phyloP scores from a whole-genome alignment of 2,113 vertebrate genomes.

The Nyctibius bracteatus region DNA sequence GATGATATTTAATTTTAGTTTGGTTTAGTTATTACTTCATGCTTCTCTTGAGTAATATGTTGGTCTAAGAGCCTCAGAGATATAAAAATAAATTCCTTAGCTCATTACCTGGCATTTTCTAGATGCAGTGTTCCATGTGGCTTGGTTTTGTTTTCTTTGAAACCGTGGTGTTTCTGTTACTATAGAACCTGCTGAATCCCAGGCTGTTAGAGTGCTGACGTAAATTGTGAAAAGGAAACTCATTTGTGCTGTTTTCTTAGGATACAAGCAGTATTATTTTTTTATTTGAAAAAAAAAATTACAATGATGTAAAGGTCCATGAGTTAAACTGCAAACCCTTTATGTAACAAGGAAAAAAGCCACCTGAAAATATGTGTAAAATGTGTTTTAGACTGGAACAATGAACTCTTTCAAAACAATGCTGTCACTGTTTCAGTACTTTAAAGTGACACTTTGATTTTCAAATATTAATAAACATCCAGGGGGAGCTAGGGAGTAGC shows the following conservation, averaged over 20 bases:
- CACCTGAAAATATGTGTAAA: slow-evolving; percentile 1
- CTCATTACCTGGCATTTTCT: slow-evolving; percentile 21
- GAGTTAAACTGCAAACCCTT: neutral
- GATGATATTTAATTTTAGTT: neutral
- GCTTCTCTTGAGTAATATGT: neutral
- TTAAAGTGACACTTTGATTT: slow-evolving; percentile 48
- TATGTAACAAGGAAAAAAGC: neutral
- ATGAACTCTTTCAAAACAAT: slow-evolving; percentile 59
- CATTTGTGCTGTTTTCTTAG: neutral
- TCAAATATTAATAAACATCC: slow-evolving; percentile 60
- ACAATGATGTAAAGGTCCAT: neutral
- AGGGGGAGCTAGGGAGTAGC: slow-evolving; percentile 79
- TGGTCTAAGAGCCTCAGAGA: neutral
- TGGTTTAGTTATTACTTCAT: neutral
- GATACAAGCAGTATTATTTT: neutral
- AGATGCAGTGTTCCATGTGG: neutral
- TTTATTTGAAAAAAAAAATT: neutral
- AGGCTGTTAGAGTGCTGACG: neutral
- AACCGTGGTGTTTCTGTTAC: neutral
- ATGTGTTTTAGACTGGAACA: neutral
- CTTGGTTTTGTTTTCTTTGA: slow-evolving; percentile 6
- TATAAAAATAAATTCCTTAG: slow-evolving; percentile 7
- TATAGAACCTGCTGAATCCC: slow-evolving; percentile 17
- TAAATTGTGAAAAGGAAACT: neutral
- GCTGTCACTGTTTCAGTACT: slow-evolving; percentile 43